Evolutionary conservation across 1,140 invertebrate species (phyloP), one percentile per base, ranked within the genome.

Genomic region (Panulirus ornatus): DNA sequence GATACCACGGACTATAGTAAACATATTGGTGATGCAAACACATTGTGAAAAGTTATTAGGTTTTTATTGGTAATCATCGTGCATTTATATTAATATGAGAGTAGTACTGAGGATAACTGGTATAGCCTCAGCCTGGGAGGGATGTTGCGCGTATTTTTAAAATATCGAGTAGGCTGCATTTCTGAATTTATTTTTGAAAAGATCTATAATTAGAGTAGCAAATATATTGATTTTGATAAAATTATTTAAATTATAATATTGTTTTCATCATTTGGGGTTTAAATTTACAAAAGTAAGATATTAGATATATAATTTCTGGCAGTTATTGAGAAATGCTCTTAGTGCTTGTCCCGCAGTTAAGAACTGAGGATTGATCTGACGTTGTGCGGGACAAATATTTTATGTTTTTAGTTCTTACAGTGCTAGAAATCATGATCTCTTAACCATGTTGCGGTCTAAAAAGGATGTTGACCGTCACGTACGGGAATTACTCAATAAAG

Each of bases 391-490:
- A 30, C 58, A 30, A n/a, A n/a, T n/a, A n/a, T 5, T 3, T 30
- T 11, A 11, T 66, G 27, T 66, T 66, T 66, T 27, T 3, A 30
- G 6, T 22, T n/a, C 16, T 51, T 42, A 30, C 27, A 8, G 14
- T 79, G 0, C 16, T 36, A 42, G 5, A 8, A n/a, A 36, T 75
- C 14, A 36, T 79, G 27, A 75, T 27, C 9, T 11, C 19, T 47
- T 47, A n/a, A 85, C 71, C 6, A 92, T 92, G 92, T 51, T 92
- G 66, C 88, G 90, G 6, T 85, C 89, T 6, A 96, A 96, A 93
- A 94, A 95, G 84, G 96, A 96, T 88, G 96, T 97, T 9, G 96
- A 97, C 93, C 95, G 94, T 91, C 96, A 96, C 93, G 96, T 96
- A 34, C 94, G 95, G 88, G 95, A 95, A 75, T 94, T 96, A 78